Conservation (phyloP, 2,888 invertebrate species). For the Ceraclea dissimilis region DNA sequence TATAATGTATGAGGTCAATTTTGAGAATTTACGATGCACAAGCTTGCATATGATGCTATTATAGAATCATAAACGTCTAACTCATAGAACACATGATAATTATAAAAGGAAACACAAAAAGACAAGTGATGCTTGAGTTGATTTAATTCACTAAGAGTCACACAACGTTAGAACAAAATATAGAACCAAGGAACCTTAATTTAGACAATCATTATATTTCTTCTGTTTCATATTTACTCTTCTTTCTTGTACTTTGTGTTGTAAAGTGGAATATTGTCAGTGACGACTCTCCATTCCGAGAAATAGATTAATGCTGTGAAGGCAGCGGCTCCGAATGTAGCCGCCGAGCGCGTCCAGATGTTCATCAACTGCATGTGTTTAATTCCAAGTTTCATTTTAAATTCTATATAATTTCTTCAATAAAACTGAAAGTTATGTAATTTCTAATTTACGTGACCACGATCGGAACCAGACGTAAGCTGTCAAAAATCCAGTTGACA, state of each 20-base stretch:
- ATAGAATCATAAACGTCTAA: no score
- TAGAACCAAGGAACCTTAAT: neutral
- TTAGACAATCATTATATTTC: neutral
- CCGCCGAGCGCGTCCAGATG: constrained; percentile 30
- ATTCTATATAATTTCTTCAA: neutral
- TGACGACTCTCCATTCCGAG: constrained; percentile 72
- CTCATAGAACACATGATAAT: no score
- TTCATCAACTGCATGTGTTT: constrained; percentile 16
- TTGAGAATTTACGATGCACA: no score
- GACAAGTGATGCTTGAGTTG: no score
- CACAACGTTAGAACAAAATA: neutral
- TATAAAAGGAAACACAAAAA: no score
- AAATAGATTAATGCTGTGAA: constrained; percentile 56
- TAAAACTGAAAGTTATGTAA: neutral
- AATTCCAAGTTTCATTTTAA: constrained; percentile 18
- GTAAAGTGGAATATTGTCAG: constrained; percentile 69
- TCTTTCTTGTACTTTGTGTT: constrained; percentile 57
- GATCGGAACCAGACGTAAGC: no score
- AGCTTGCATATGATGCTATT: no score
- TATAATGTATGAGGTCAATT: no score
- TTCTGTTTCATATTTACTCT: constrained; percentile 22
- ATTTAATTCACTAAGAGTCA: neutral
- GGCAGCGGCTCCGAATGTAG: constrained; percentile 59
- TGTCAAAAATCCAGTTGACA: no score
- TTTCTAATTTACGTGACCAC: no score